Percentiles rank a stretch among this genome's conserved stretches.
phyloP scores from a whole-genome alignment of 2,113 vertebrate genomes.

The Phyllopteryx taeniolatus region DNA sequence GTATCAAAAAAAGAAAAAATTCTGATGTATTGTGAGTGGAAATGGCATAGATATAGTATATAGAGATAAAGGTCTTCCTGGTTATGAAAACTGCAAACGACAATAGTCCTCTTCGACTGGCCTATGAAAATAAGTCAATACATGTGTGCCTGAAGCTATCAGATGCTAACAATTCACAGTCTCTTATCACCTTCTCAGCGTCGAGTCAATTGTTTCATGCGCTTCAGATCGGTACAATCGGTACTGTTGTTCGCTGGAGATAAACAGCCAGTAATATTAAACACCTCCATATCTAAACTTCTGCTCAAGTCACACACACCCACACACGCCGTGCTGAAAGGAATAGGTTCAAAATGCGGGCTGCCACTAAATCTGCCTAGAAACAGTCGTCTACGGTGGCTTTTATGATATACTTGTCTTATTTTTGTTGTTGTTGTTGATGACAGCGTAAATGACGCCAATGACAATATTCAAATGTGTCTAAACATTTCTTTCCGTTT shows the following conservation, averaged over 20 bases:
- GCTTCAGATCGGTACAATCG: conserved; percentile 54
- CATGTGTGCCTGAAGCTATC: conserved; percentile 29
- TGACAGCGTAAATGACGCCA: no score
- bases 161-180: conserved; percentile 45
- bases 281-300: conserved; percentile 42
- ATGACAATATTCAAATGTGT: no score
- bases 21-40: no score
- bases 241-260: conserved; percentile 56
- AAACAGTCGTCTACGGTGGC: no score
- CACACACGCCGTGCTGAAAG: neutral
- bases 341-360: neutral
- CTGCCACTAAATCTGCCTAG: neutral
- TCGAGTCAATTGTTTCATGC: conserved; percentile 47
- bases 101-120: neutral
- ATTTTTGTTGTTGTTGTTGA: no score
- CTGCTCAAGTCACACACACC: conserved; percentile 4
- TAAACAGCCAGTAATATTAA: conserved; percentile 67
- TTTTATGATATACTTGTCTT: no score
- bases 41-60: no score
- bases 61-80: no score
- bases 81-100: neutral
- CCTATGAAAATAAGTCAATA: conserved; percentile 20
- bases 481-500: no score
- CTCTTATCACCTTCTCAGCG: conserved; percentile 42
- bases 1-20: no score